phyloP scores from a whole-genome alignment of 2,113 vertebrate genomes.

The Columbina picui region DNA sequence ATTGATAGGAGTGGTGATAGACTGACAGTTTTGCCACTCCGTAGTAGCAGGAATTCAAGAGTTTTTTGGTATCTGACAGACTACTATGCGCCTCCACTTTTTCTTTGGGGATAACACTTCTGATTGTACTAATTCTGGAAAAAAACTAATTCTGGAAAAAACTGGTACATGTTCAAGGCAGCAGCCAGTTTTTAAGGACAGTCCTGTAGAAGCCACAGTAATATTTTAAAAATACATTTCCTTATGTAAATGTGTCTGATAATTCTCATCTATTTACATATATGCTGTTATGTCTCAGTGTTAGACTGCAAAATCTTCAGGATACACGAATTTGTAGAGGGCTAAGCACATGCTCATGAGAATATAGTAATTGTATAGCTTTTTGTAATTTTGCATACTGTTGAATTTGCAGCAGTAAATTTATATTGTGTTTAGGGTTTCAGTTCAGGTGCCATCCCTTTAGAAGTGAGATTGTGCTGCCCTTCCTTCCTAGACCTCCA shows the following conservation, averaged over 20 bases:
- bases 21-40: neutral
- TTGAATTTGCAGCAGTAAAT: slow-evolving; percentile 33
- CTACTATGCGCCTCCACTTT: neutral
- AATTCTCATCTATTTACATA: neutral
- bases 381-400: neutral
- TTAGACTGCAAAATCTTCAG: neutral
- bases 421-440: slow-evolving; percentile 81
- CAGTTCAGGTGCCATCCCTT: slow-evolving; percentile 93
- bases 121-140: neutral
- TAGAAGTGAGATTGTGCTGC: slow-evolving; percentile 87
- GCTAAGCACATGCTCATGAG: neutral
- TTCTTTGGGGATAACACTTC: neutral
- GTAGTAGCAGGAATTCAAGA: neutral
- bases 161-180: neutral
- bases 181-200: neutral
- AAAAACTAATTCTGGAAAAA: neutral
- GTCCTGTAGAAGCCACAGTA: neutral
- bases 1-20: neutral
- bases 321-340: neutral
- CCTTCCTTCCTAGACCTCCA: slow-evolving; percentile 89
- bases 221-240: neutral
- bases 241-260: neutral
- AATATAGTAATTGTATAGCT: neutral
- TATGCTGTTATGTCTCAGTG: neutral
- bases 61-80: neutral